Evolutionary conservation across 2,888 invertebrate species (phyloP).

Genomic region (Plebejus melissa): DNA sequence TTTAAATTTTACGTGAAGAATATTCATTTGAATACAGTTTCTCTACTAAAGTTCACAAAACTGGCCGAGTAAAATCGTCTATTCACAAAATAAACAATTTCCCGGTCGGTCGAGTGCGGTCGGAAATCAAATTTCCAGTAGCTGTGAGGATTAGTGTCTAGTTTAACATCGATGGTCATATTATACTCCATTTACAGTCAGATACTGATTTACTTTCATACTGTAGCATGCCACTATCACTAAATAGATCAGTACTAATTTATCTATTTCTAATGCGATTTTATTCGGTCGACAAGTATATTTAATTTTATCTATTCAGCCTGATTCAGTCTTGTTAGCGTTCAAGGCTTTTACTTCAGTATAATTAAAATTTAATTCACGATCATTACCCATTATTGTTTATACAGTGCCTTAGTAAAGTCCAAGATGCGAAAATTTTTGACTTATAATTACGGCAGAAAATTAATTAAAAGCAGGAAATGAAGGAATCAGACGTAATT

Average conservation of each 20-base stretch:
- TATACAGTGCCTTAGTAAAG: too few species aligned
- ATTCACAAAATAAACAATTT: background rate
- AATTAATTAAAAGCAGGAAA: constrained; percentile 4
- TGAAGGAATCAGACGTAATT: background rate
- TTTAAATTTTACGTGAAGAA: too few species aligned
- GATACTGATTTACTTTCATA: too few species aligned
- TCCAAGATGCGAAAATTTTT: background rate
- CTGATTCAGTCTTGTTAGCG: too few species aligned
- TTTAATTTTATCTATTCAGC: too few species aligned
- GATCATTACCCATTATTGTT: too few species aligned
- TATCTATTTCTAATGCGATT: too few species aligned
- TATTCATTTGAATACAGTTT: background rate
- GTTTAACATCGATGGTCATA: background rate
- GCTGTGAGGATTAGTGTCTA: constrained; percentile 6
- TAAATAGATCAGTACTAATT: too few species aligned
- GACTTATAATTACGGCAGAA: background rate
- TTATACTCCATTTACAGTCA: background rate
- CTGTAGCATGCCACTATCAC: too few species aligned
- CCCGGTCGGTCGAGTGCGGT: background rate
- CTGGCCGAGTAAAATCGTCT: background rate
- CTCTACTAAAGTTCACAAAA: background rate
- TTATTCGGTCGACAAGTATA: too few species aligned
- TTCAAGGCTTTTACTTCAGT: too few species aligned
- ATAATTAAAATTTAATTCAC: too few species aligned
- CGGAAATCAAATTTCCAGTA: constrained; percentile 3